These are phyloP conservation scores for Danio aesculapii DNA, from an alignment of 2,797 vertebrate species.

Conservation along the genomic window DNA sequence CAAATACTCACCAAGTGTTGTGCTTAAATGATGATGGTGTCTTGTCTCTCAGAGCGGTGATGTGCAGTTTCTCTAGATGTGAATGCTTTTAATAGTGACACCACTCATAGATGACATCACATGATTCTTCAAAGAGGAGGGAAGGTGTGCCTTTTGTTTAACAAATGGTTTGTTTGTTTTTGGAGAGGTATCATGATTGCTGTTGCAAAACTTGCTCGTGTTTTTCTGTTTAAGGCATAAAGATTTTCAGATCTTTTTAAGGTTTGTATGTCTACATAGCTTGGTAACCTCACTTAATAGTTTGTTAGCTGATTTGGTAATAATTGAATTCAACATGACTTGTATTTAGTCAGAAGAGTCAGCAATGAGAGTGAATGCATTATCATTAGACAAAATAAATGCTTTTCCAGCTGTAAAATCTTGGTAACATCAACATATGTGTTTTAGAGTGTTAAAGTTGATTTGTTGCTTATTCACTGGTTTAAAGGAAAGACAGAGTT, in stretches of 20 bases:
- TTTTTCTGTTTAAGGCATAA: neutral
- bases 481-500: neutral
- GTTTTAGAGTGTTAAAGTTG: neutral
- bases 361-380: neutral
- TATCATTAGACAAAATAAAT: neutral
- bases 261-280: neutral
- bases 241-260: neutral
- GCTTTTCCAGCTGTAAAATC: neutral
- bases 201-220: neutral
- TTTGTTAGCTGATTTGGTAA: neutral
- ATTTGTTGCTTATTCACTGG: neutral
- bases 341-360: neutral
- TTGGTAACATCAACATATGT: neutral
- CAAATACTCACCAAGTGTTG: slow-evolving; percentile 18
- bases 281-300: neutral
- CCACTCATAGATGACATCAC: slow-evolving; percentile 4
- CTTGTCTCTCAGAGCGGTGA: neutral
- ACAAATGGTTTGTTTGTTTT: slow-evolving; percentile 43
- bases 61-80: slow-evolving; percentile 3
- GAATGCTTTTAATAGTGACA: slow-evolving; percentile 29
- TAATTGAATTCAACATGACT: neutral
- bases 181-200: slow-evolving; percentile 5
- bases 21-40: neutral
- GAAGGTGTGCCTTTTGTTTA: slow-evolving; percentile 36
- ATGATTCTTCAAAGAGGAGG: slow-evolving; percentile 20